These are phyloP conservation scores for Strix aluco DNA, from an alignment of 2,113 vertebrate genomes.

Conservation along the genomic window DNA sequence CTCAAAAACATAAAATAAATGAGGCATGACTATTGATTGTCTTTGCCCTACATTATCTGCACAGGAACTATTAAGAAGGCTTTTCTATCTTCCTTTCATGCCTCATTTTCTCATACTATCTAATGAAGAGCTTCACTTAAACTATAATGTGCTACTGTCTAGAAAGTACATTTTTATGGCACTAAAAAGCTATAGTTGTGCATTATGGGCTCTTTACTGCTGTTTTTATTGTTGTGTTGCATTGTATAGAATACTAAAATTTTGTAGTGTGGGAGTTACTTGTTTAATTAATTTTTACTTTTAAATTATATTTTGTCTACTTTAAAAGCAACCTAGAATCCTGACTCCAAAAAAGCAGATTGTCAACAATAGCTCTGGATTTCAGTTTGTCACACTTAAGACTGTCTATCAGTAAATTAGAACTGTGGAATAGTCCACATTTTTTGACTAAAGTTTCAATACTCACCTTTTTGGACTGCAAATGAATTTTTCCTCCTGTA, in stretches of 20 bases:
- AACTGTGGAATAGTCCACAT: background rate
- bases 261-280: background rate
- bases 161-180: constrained; percentile 68
- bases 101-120: constrained; percentile 75
- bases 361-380: background rate
- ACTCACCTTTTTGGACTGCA: background rate
- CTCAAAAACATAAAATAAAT: constrained; percentile 77
- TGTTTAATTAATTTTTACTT: constrained; percentile 66
- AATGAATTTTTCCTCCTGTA: background rate
- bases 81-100: constrained; percentile 76
- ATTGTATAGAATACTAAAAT: constrained; percentile 42
- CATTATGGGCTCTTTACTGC: constrained; percentile 63
- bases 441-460: background rate
- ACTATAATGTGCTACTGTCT: constrained; percentile 64
- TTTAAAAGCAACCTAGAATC: background rate
- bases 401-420: background rate
- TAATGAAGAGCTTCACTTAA: constrained; percentile 79
- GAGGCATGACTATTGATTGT: constrained; percentile 75
- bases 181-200: constrained; percentile 61
- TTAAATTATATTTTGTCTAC: constrained; percentile 24
- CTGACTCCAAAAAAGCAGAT: background rate
- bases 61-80: constrained; percentile 73
- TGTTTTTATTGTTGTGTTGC: constrained; percentile 54
- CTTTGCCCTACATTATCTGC: constrained; percentile 69
- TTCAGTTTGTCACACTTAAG: background rate